phyloP scores from a whole-genome alignment of 2,888 invertebrate species.

The Agrotis exclamationis region DNA sequence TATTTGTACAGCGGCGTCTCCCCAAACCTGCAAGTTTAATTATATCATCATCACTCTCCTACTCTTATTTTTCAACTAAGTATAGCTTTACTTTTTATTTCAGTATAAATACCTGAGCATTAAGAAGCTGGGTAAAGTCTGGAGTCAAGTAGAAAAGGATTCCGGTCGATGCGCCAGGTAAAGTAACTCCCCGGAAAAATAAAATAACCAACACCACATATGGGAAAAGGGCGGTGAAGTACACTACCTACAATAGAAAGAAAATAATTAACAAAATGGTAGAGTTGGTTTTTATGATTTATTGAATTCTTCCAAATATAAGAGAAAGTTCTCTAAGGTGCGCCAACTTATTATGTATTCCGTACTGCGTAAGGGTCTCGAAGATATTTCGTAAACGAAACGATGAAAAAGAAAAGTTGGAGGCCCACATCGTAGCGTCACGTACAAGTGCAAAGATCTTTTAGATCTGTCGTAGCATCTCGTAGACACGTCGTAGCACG shows the following conservation, averaged over 20 bases:
- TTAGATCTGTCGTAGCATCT: neutral
- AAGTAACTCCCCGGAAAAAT: constrained; percentile 94
- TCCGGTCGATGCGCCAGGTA: constrained; percentile 95
- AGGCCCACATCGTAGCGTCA: neutral
- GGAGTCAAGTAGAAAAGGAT: constrained; percentile 95
- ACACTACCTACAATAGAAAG: constrained; percentile 91
- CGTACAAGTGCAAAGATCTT: neutral
- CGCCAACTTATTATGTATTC: neutral
- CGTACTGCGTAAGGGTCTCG: neutral
- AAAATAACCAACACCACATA: constrained; percentile 94
- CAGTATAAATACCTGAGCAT: constrained; percentile 91
- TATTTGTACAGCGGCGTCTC: constrained; percentile 96
- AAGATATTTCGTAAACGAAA: neutral
- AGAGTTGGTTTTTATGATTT: neutral
- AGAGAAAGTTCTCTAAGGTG: constrained; percentile 2
- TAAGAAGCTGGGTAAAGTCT: constrained; percentile 93
- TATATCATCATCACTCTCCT: neutral
- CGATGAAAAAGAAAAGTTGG: neutral
- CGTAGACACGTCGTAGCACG: neutral
- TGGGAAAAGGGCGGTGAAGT: constrained; percentile 95
- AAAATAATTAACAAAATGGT: neutral
- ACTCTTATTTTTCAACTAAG: neutral
- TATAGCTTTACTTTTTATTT: neutral
- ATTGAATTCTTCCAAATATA: neutral
- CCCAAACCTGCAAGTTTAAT: constrained; percentile 92